Base-by-base conservation (phyloP, 2,113 vertebrate species). In the Bambusicola thoracicus region DNA sequence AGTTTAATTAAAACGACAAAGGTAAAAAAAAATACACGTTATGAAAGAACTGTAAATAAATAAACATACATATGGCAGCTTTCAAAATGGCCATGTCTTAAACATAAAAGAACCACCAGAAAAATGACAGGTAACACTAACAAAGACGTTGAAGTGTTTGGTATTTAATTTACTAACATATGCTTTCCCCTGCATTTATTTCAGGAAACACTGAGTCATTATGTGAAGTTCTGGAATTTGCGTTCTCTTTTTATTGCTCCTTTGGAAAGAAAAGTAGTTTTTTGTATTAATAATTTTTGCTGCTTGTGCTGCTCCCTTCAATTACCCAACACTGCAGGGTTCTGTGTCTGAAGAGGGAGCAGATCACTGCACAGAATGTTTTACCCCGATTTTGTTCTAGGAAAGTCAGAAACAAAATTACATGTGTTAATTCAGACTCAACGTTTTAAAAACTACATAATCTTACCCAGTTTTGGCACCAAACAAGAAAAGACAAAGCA, bases 41-140 rank as follows among this genome's bases (percentile, higher is more conserved):
- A 68, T 63, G 87, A 66, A 79, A 89, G 85, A 84, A 68, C 43
- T 90, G 67, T 78, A 96, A 97, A 97, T 97, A 97, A 97, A 97
- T 96, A 97, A 66, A 83, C 53, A 92, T 95, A 95, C 94, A 94
- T 70, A 78, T 17, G 87, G 38, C 29, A 20, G 61, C 77, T 91
- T 73, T 48, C 79, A 80, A 95, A 92, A 74, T 65, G 70, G 68
- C 67, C 2, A 0, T 40, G 73, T 95, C 90, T 90, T 93, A 91
- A 96, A 46, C 55, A 49, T 24, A 34, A 53, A 89, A 67, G 40
- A 55, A 11, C 15, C 81, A 78, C 80, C 34, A 68, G 90, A 93
- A 96, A 84, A 84, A 67, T 9, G 19, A 68, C 69, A 93, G 72
- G 81, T 80, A 87, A 21, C 51, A 76, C 38, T 41, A 56, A 56